A percentile compares a stretch with the other conserved stretches of the same genome.
These are phyloP conservation scores for Aulostomus chinensis DNA, from an alignment of 2,797 vertebrate species.

Conservation along the genomic window DNA sequence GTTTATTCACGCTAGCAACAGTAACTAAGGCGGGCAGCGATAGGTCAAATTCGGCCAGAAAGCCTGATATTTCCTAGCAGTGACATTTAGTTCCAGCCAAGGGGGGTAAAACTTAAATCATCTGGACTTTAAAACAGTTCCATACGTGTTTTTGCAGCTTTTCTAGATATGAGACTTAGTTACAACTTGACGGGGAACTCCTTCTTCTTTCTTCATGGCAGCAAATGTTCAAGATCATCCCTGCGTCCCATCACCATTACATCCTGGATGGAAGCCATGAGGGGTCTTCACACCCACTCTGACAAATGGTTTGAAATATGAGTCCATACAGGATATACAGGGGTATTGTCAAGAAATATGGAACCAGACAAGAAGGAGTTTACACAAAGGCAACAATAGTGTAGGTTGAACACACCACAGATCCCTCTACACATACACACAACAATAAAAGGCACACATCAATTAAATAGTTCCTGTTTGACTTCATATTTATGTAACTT, in stretches of 20 bases:
- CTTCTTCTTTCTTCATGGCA: conserved; percentile 68
- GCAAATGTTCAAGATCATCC: conserved; percentile 69
- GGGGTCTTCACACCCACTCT: conserved; percentile 85
- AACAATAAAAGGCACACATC: conserved; percentile 21
- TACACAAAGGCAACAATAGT: conserved; percentile 32
- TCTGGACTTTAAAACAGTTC: conserved; percentile 27
- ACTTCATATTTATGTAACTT: conserved; percentile 42
- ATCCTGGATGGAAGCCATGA: conserved; percentile 85
- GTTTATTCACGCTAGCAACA: conserved; percentile 64
- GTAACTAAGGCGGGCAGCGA: conserved; percentile 40
- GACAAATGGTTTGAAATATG: conserved; percentile 82
- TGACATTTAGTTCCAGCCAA: too few relatives aligned
- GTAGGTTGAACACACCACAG: background rate
- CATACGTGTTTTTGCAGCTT: conserved; percentile 15
- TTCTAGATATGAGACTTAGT: conserved; percentile 44
- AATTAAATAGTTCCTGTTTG: conserved; percentile 52
- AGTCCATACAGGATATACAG: conserved; percentile 66
- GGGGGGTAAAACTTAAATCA: conserved; percentile 7
- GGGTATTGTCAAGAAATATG: conserved; percentile 62
- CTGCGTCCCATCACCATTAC: conserved; percentile 67
- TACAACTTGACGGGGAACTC: conserved; percentile 42
- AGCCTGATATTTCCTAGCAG: conserved; percentile 32
- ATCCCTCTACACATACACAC: conserved; percentile 14
- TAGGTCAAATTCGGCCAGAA: conserved; percentile 17
- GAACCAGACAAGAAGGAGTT: too few relatives aligned